Conservation (phyloP, 2,888 invertebrate species). For the Cerastis leucographa region DNA sequence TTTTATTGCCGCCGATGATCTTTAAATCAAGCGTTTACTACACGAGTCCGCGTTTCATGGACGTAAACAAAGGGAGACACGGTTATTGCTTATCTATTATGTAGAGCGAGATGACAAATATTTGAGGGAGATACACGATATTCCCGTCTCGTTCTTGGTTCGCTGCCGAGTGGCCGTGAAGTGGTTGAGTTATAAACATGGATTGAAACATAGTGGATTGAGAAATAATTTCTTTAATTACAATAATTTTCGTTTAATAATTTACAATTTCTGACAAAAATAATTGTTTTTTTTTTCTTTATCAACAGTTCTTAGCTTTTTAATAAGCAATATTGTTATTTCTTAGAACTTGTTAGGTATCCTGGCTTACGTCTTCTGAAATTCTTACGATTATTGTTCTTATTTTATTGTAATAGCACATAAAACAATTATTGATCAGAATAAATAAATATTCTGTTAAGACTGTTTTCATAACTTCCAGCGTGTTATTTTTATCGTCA, state of each 20-base stretch:
- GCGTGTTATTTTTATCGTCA: slow-evolving; percentile 5
- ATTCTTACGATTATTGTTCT: not conserved
- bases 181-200: slow-evolving; percentile 65
- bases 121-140: slow-evolving; percentile 72
- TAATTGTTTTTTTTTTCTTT: not conserved
- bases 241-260: slow-evolving; percentile 27
- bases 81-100: slow-evolving; percentile 78
- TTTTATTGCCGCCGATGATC: slow-evolving; percentile 60
- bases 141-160: slow-evolving; percentile 75
- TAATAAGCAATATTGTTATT: not conserved
- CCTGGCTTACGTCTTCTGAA: not conserved
- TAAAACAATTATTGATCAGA: not conserved
- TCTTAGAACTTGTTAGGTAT: not conserved
- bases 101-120: slow-evolving; percentile 77
- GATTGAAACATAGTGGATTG: slow-evolving; percentile 52
- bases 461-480: not conserved
- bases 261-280: slow-evolving; percentile 6
- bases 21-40: slow-evolving; percentile 77
- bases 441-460: not conserved
- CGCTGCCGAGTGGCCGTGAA: slow-evolving; percentile 66
- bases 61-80: slow-evolving; percentile 87
- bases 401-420: not conserved
- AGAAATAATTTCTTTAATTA: slow-evolving; percentile 56
- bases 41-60: slow-evolving; percentile 81
- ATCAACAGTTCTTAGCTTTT: not conserved